Evolutionary conservation across 1,140 invertebrate species (phyloP).

Genomic region (Metopolophium dirhodum): DNA sequence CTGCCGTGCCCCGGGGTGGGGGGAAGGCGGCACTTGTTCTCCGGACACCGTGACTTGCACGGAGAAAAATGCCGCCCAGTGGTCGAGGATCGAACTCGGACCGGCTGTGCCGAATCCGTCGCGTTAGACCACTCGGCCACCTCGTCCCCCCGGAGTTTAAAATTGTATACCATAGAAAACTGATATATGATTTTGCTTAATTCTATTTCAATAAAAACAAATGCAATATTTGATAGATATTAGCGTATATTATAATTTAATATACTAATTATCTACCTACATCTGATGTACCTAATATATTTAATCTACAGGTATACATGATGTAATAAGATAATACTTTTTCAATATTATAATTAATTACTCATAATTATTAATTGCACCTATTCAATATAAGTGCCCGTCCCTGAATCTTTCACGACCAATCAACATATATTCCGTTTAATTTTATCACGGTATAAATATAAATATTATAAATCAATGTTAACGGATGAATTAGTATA

Average conservation of each 20-base stretch:
- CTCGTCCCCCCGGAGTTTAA: neutral
- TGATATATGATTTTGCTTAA: neutral
- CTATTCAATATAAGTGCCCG: neutral
- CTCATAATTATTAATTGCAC: neutral
- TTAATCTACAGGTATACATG: neutral
- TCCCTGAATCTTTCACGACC: neutral
- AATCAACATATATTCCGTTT: neutral
- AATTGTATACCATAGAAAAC: neutral
- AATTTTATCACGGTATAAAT: neutral
- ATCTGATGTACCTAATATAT: no score
- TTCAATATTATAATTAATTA: neutral
- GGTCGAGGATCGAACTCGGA: no score
- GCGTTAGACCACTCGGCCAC: no score
- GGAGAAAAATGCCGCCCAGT: no score
- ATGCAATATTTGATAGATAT: neutral
- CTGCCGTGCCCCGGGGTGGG: no score
- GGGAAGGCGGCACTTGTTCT: no score
- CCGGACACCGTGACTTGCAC: no score
- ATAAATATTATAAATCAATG: neutral
- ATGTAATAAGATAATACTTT: neutral
- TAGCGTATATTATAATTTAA: no score
- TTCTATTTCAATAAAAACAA: neutral
- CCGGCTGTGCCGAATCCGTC: no score
- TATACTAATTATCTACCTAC: no score
- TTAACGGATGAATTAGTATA: no score